Evolutionary conservation across 2,797 vertebrate genomes (phyloP).

Genomic region (Alcedo atthis): DNA sequence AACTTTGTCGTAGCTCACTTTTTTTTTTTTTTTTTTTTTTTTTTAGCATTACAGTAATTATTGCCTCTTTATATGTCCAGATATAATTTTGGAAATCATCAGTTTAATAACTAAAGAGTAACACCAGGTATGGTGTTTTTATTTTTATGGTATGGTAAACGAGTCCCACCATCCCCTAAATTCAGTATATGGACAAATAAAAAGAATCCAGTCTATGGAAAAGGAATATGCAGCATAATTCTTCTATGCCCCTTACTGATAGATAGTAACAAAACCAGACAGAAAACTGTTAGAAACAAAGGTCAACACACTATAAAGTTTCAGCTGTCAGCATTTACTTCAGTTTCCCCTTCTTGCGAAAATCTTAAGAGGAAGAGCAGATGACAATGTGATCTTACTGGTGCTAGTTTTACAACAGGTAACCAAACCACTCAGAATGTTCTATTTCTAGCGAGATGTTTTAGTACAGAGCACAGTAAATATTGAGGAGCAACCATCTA

Average conservation of each 20-base stretch:
- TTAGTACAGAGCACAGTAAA: not conserved
- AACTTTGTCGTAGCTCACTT: not conserved
- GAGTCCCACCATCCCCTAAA: not conserved
- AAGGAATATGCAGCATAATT: not conserved
- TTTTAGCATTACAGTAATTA: not conserved
- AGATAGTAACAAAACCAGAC: not conserved
- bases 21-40: not conserved
- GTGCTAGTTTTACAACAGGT: not conserved
- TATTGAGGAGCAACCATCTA: not conserved
- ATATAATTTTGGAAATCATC: not conserved
- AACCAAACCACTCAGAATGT: not conserved
- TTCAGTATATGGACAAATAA: not conserved
- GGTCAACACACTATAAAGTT: not conserved
- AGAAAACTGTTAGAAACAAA: not conserved
- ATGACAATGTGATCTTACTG: not conserved
- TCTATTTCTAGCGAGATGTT: not conserved
- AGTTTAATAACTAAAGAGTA: not conserved
- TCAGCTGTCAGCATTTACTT: not conserved
- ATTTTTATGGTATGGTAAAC: not conserved
- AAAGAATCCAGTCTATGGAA: not conserved
- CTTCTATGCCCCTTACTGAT: not conserved
- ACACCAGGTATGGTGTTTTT: not conserved
- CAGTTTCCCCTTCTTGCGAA: not conserved
- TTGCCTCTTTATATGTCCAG: not conserved
- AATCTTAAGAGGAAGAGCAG: not conserved